These are phyloP conservation scores for Characodon lateralis DNA, from an alignment of 2,797 vertebrate species.

Conservation along the genomic window DNA sequence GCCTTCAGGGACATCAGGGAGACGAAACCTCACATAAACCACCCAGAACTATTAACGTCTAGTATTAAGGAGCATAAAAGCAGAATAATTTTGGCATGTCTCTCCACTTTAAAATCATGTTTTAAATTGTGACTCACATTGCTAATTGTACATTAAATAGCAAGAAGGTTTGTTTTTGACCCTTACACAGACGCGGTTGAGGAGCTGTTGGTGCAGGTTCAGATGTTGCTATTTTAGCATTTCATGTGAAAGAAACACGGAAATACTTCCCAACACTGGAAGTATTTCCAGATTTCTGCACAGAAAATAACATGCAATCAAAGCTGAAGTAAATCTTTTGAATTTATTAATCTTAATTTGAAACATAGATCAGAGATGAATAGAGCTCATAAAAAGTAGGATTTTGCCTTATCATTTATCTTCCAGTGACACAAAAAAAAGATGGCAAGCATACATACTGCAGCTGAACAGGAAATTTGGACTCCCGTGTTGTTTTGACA, in stretches of 20 bases:
- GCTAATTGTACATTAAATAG: not conserved
- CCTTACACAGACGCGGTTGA: not conserved
- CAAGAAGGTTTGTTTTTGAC: not conserved
- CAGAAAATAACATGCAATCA: not conserved
- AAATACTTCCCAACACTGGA: constrained; percentile 6
- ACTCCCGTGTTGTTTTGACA: not conserved
- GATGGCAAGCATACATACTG: constrained; percentile 5
- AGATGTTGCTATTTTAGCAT: not conserved
- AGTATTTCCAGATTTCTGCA: constrained; percentile 7
- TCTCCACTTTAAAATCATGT: not conserved
- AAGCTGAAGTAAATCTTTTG: not conserved
- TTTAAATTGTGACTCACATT: not conserved
- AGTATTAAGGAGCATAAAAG: not conserved
- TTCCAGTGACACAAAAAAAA: constrained; percentile 6
- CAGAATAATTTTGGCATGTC: not conserved
- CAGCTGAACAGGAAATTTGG: constrained; percentile 22
- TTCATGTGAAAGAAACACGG: constrained; percentile 1
- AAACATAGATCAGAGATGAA: not conserved
- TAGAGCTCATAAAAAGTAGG: not conserved
- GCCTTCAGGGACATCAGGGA: not conserved
- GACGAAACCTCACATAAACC: not conserved
- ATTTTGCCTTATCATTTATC: not conserved
- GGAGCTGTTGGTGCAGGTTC: not conserved
- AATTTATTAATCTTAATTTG: constrained; percentile 1
- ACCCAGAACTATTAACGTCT: not conserved